Percentiles rank a stretch among this genome's conserved stretches.
phyloP scores from a whole-genome alignment of 2,888 invertebrate genomes.

The Melitaea athalia region DNA sequence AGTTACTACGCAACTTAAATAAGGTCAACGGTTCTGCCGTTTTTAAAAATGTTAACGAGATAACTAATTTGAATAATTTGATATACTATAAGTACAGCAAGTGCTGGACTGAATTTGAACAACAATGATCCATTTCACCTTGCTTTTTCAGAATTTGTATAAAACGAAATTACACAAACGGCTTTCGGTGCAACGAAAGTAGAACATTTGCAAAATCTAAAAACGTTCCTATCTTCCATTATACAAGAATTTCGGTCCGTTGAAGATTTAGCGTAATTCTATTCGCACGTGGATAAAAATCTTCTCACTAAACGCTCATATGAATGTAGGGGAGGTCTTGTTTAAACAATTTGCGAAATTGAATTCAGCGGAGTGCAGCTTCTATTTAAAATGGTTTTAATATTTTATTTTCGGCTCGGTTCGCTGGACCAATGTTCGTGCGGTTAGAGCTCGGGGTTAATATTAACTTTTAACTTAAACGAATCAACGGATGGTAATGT shows the following conservation, averaged over 20 bases:
- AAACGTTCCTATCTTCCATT: neutral
- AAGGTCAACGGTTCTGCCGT: too few relatives aligned
- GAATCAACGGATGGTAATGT: constrained; percentile 7
- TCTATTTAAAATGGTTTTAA: constrained; percentile 30
- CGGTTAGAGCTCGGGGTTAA: constrained; percentile 19
- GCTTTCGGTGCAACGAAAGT: neutral
- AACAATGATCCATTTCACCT: neutral
- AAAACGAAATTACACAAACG: neutral
- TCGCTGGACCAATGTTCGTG: constrained; percentile 7
- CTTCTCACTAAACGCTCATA: constrained; percentile 12
- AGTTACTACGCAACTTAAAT: too few relatives aligned
- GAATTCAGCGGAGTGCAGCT: constrained; percentile 32
- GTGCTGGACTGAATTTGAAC: neutral
- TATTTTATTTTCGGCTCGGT: constrained; percentile 31
- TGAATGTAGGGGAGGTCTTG: constrained; percentile 30
- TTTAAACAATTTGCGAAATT: constrained; percentile 35
- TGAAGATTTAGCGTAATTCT: constrained; percentile 7
- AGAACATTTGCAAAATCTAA: neutral
- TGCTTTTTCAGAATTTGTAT: neutral
- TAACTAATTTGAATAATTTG: too few relatives aligned
- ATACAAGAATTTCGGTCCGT: constrained; percentile 4
- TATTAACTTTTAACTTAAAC: constrained; percentile 24
- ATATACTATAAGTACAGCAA: too few relatives aligned
- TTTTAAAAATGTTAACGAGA: too few relatives aligned
- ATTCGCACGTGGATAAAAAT: constrained; percentile 6